phyloP scores from a whole-genome alignment of 2,888 invertebrate species.

The Metalampra italica region DNA sequence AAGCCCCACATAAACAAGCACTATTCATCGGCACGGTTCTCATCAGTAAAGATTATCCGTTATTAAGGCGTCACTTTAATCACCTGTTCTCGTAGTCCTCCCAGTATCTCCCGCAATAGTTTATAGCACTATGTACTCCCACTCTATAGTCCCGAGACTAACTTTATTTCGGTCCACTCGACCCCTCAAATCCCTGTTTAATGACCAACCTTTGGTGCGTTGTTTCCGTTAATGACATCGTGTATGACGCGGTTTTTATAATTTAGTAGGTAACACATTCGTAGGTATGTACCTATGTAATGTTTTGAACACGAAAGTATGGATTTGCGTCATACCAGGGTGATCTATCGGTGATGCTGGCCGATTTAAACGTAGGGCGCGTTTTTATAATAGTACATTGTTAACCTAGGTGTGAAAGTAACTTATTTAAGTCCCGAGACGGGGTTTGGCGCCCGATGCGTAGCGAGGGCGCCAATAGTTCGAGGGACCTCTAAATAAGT shows the following conservation, averaged over 20 bases:
- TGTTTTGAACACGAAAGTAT: neutral
- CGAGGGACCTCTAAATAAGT: too few species aligned
- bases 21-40: conserved; percentile 1
- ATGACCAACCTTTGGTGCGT: conserved; percentile 54
- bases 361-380: too few species aligned
- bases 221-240: conserved; percentile 22
- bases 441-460: too few species aligned
- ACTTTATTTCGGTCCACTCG: conserved; percentile 68
- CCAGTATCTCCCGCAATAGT: conserved; percentile 10
- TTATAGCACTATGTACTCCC: conserved; percentile 18
- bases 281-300: neutral
- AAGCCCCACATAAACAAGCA: too few species aligned
- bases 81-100: conserved; percentile 46
- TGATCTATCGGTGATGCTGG: too few species aligned
- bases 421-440: too few species aligned
- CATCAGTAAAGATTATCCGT: conserved; percentile 44
- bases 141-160: conserved; percentile 41
- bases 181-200: conserved; percentile 76
- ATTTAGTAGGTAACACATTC: neutral
- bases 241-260: too few species aligned
- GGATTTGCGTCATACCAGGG: too few species aligned
- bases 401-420: too few species aligned
- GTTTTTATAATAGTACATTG: too few species aligned
- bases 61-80: conserved; percentile 47
- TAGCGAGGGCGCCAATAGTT: too few species aligned